Evolutionary conservation across 2,113 vertebrate species (phyloP), one percentile per base, ranked within the genome.

Genomic region (Limanda limanda): DNA sequence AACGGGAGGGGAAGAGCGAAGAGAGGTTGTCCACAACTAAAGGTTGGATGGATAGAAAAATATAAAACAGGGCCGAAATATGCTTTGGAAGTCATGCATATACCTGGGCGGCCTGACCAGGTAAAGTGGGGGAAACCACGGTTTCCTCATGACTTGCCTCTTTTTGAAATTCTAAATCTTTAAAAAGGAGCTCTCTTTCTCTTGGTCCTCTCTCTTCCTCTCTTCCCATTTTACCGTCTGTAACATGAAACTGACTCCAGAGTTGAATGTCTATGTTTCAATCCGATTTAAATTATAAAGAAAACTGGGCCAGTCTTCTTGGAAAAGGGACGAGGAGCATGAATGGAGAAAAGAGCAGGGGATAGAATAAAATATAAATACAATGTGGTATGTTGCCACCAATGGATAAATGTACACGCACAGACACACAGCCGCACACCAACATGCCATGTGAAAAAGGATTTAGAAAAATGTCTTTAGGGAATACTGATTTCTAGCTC

Each of bases 241-340:
- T 58, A 71, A 70, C 74, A 74, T 73, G 31, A 56, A 73, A 78
- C 20, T 61, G 70, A 82, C 79, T 84, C 74, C 65, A 9, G 64
- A 66, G 52, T 71, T 86, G 13, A 61, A 71, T 73, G 75, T 82
- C 82, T 89, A 68, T 71, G 72, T 85, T 78, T 76, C 72, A 85
- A 70, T 79, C 65, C 27, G 47, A 83, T 88, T 88, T 81, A 78
- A 79, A 84, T 81, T 85, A 86, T 60, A 84, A 88, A 84, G 74
- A 83, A 59, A 68, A 66, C 55, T 76, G 23, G 67, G 72, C 35
- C 57, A 48, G 61, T 71, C 60, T 78, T 57, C 45, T 58, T 78
- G 60, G 18, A 68, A 56, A 67, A 24, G 15, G 25, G 51, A 78
- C 40, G 63, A 20, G 40, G 61, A 68, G 31, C 15, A 23, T 35